Base-by-base conservation (phyloP, 2,113 vertebrate genomes). In the Martes martes region DNA sequence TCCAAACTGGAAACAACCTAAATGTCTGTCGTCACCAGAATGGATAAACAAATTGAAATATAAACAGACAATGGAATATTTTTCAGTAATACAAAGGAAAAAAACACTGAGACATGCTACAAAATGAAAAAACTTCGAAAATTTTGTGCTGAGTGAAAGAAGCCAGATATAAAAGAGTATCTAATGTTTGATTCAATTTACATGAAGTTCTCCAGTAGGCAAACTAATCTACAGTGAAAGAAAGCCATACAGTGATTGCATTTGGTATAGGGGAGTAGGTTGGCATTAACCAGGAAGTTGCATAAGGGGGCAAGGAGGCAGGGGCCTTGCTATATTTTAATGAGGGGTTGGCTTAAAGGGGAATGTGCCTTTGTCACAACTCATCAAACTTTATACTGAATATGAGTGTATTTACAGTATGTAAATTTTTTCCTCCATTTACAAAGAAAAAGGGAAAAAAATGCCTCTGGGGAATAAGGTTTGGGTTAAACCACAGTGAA, bases 351-450 rank as follows among this genome's bases (percentile, higher is more conserved):
- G 11, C 16, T 73, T 55, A 69, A 3, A 69, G 18, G 21, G n/a
- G 4, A 71, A 47, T 52, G n/a, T 36, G 31, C 28, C 92, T 71
- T 80, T 93, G 76, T 88, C 74, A 85, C 2, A 94, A 45, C 45
- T 84, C 73, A 67, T 79, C 86, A 74, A 67, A 95, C 21, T 96
- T 67, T 47, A 83, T 47, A 82, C 33, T 93, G 89, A 42, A 57
- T 42, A 74, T 76, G 42, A 69, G 7, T 89, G 50, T 36, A 87
- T 95, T 96, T 97, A 95, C 45, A 92, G 76, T 52, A 90, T 81
- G 21, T 90, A 86, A 94, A 82, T 63, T 67, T 86, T 69, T 45
- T 18, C 36, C 33, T 94, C 78, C 61, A 93, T 81, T 93, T 93
- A 86, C 31, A 74, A 73, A 92, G n/a, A 19, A 93, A 93, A 86